These are phyloP conservation scores for Apteryx mantelli DNA, from an alignment of 2,113 vertebrate species.

Conservation along the genomic window DNA sequence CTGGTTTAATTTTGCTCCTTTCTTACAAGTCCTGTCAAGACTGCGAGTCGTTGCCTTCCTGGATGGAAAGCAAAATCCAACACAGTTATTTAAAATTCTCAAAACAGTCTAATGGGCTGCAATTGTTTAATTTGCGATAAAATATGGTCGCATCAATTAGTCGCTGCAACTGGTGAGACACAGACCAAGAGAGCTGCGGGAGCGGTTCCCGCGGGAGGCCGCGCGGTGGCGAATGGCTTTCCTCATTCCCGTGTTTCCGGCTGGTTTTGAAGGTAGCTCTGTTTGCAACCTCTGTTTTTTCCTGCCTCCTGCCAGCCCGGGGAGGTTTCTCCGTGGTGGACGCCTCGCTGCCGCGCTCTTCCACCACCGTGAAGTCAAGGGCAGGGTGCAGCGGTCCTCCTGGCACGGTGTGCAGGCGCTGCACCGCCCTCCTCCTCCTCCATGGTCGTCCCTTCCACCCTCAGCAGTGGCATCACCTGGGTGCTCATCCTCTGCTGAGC, in stretches of 20 bases:
- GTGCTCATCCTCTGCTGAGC: background rate
- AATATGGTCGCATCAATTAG: background rate
- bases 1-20: background rate
- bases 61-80: background rate
- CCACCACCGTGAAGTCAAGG: no score
- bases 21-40: background rate
- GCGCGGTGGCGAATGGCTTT: no score
- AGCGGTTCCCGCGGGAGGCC: no score
- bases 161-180: background rate
- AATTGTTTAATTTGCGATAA: background rate
- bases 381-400: background rate
- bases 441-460: background rate
- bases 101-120: background rate
- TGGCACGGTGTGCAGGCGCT: rapidly evolving
- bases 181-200: background rate
- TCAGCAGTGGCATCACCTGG: no score
- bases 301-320: no score
- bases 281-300: no score
- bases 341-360: no score
- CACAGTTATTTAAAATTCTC: background rate
- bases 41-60: background rate
- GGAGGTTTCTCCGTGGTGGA: no score
- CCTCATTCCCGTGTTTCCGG: no score
- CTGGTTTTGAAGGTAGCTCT: no score
- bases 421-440: background rate